A percentile compares a stretch with the other conserved stretches of the same genome.
These are phyloP conservation scores for Vanessa cardui DNA, from an alignment of 2,888 invertebrate genomes.

Conservation along the genomic window DNA sequence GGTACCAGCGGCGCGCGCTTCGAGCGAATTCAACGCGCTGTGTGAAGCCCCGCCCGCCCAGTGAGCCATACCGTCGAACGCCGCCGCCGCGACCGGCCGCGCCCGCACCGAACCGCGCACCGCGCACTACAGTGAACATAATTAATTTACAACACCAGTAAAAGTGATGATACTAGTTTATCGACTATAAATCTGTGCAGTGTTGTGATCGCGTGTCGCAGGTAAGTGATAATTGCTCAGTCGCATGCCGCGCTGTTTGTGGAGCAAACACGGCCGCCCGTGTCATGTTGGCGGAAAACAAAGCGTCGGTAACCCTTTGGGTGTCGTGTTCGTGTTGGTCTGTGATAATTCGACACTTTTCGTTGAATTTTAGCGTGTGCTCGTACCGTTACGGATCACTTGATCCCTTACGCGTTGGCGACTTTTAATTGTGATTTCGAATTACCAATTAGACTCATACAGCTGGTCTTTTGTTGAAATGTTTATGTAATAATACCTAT, in stretches of 20 bases:
- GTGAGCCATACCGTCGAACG: constrained; percentile 52
- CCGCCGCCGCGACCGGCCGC: constrained; percentile 71
- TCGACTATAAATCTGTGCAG: constrained; percentile 80
- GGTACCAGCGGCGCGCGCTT: constrained; percentile 61
- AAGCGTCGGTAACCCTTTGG: constrained; percentile 64
- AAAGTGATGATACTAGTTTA: constrained; percentile 81
- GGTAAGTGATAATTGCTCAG: constrained; percentile 81
- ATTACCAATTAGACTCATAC: constrained; percentile 9
- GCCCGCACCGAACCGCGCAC: constrained; percentile 52
- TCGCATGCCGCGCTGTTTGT: constrained; percentile 72
- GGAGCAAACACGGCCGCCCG: constrained; percentile 60
- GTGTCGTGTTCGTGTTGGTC: constrained; percentile 55
- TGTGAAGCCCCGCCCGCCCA: constrained; percentile 68
- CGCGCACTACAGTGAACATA: constrained; percentile 66
- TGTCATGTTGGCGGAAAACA: constrained; percentile 52
- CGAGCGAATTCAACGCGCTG: constrained; percentile 34
- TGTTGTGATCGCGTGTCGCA: constrained; percentile 77
- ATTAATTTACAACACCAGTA: constrained; percentile 78
- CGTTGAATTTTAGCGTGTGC: constrained; percentile 41
- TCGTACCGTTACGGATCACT: constrained; percentile 31
- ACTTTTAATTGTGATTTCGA: constrained; percentile 3
- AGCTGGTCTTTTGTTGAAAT: background rate
- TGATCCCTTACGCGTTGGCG: constrained; percentile 11
- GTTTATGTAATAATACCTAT: background rate
- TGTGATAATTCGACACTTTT: constrained; percentile 62